Base-by-base conservation (phyloP, 2,797 vertebrate species). In the Pipistrellus pygmaeus region DNA sequence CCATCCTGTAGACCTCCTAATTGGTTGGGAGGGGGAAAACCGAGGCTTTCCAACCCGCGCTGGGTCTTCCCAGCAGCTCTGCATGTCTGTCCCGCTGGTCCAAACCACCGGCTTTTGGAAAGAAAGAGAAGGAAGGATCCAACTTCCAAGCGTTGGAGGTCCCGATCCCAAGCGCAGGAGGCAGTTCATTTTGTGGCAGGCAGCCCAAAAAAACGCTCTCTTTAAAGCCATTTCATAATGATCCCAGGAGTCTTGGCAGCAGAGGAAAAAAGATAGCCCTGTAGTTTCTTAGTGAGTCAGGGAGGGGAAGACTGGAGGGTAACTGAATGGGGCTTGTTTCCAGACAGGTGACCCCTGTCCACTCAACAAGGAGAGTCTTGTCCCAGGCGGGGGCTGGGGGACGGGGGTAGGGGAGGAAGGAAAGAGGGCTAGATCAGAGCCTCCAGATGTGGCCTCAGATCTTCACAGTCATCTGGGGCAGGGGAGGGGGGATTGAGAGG, bases 161-260 rank as follows among this genome's bases (percentile, higher is more conserved):
- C 55, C 30, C 46, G 15, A 62, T 27, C 88, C 64, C 35, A 30
- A 90, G 82, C 81, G 75, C 32, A 51, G 51, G 66, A 32, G 30
- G 23, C 10, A 55, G 12, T 32, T 32, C 1, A 5, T 64, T 71
- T 90, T 35, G 27, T 27, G n/a, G 53, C 30, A 92, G 86, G 71
- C 80, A 96, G 85, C 53, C 68, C 38, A 68, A 82, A 82, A 87
- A 90, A 75, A 12, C 48, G 44, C 77, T 88, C 62, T 89, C 32
- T 85, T 62, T 84, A 84, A 90, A 94, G 15, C 35, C 27, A 32
- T 88, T 96, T 94, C 78, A 48, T 68, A 92, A 87, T 76, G 46
- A 53, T 62, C n/a, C 78, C 30, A 46, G 44, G 57, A 46, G 30
- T 48, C 57, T 51, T 90, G 68, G 13, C 75, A 35, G n/a, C 13